Evolutionary conservation across 2,797 vertebrate species (phyloP), one percentile per base, ranked within the genome.

Genomic region (Picus viridis): DNA sequence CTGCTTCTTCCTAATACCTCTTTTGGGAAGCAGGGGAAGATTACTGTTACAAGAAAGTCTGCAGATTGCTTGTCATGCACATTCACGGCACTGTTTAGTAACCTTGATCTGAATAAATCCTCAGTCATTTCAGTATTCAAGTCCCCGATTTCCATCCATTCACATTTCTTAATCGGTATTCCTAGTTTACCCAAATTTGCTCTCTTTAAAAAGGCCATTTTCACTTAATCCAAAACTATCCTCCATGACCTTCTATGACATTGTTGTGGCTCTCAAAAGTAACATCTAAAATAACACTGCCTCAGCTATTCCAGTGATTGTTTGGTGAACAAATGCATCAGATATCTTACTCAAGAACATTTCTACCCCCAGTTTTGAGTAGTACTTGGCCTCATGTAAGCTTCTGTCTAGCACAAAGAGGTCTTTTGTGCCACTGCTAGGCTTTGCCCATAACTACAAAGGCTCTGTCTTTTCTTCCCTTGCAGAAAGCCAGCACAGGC

Each of bases 21-120:
- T 67, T 64, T 63, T 85, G 90, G 45, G 75, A 92, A 84, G 19
- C 13, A 82, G 16, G 1, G 27, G 59, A 32, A 57, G 47, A 85
- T 89, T 89, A 83, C 17, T 77, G 80, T 85, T 56, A 54, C 54
- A 71, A 73, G 36, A 41, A 87, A 89, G 41, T 26, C 75, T 74
- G 58, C 10, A 90, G 32, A 65, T 93, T 95, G 32, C 75, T 90
- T 92, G 65, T 64, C 69, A 24, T 83, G 54, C 82, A 68, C 32
- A 58, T 90, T 90, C 41, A 32, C 74, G 51, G 34, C 30, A 71
- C 32, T 5, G 65, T 74, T 39, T 41, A 71, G 32, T 65, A 85
- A 54, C 53, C 92, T 89, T 77, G 13, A 68, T 82, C 36, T 30
- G 29, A 86, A 88, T 82, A 93, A 93, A 92, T 87, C 61, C 58